Evolutionary conservation across 1,140 invertebrate species (phyloP).

Genomic region (Babylonia areolata): DNA sequence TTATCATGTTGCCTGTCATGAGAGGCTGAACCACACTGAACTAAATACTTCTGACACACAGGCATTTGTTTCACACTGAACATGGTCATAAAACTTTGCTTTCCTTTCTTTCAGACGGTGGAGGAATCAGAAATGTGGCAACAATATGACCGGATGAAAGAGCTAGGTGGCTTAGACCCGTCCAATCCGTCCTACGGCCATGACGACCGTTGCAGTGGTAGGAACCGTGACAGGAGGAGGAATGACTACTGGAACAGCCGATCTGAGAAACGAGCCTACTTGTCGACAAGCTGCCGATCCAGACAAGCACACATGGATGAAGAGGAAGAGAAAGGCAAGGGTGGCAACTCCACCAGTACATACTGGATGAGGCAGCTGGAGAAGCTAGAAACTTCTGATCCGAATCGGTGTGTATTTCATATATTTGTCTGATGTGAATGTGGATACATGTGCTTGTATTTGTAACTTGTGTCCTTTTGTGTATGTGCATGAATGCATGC

Average conservation of each 20-base stretch:
- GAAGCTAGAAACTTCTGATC: conserved; percentile 57
- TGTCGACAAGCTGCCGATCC: conserved; percentile 15
- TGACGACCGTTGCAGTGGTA: conserved; percentile 22
- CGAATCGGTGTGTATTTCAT: conserved; percentile 55
- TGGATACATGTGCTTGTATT: too few species aligned
- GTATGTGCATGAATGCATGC: too few species aligned
- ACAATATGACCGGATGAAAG: conserved; percentile 58
- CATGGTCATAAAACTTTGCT: not conserved
- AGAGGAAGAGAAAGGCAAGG: conserved; percentile 1
- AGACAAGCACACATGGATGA: conserved; percentile 60
- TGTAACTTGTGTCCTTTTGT: not conserved
- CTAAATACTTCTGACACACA: not conserved
- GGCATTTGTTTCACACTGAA: not conserved
- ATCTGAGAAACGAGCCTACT: not conserved
- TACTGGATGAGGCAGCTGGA: conserved; percentile 59
- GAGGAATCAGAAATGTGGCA: conserved; percentile 75
- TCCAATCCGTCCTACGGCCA: conserved; percentile 20
- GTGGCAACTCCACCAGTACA: conserved; percentile 32
- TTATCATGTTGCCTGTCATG: too few species aligned
- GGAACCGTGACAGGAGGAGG: not conserved
- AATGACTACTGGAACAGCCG: conserved; percentile 14
- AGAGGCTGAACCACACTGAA: too few species aligned
- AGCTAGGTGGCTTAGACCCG: conserved; percentile 37
- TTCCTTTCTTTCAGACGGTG: conserved; percentile 60
- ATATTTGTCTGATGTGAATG: too few species aligned